These are phyloP conservation scores for Archegozetes longisetosus DNA, from an alignment of 1,140 invertebrate genomes.

Conservation along the genomic window DNA sequence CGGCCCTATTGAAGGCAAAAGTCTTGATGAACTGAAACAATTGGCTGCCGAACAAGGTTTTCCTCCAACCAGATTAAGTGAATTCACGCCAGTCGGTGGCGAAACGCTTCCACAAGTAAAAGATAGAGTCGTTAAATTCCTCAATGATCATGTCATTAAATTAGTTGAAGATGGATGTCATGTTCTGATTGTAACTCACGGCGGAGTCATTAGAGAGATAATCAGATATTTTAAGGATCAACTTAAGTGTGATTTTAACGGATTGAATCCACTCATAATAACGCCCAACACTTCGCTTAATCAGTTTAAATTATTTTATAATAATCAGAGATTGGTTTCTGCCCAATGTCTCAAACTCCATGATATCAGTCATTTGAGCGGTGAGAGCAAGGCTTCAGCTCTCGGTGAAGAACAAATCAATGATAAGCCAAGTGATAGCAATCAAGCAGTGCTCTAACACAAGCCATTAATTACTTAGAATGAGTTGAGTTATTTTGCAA, in stretches of 20 bases:
- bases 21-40: conserved; percentile 1
- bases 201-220: conserved; percentile 16
- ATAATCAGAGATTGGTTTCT: neutral
- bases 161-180: neutral
- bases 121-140: conserved; percentile 10
- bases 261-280: neutral
- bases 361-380: conserved; percentile 12
- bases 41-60: neutral
- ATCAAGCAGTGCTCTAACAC: neutral
- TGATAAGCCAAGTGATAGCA: neutral
- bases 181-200: conserved; percentile 15
- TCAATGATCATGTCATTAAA: neutral
- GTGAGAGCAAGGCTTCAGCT: neutral
- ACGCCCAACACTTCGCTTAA: conserved; percentile 17
- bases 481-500: neutral
- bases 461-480: neutral
- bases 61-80: neutral
- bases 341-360: conserved; percentile 13
- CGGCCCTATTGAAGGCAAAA: conserved; percentile 12
- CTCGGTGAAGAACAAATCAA: conserved; percentile 6
- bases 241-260: neutral
- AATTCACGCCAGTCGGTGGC: conserved; percentile 13
- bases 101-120: conserved; percentile 10
- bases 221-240: conserved; percentile 8
- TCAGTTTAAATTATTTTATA: conserved; percentile 9